phyloP scores from a whole-genome alignment of 1,140 invertebrate species.

The Dreissena polymorpha region DNA sequence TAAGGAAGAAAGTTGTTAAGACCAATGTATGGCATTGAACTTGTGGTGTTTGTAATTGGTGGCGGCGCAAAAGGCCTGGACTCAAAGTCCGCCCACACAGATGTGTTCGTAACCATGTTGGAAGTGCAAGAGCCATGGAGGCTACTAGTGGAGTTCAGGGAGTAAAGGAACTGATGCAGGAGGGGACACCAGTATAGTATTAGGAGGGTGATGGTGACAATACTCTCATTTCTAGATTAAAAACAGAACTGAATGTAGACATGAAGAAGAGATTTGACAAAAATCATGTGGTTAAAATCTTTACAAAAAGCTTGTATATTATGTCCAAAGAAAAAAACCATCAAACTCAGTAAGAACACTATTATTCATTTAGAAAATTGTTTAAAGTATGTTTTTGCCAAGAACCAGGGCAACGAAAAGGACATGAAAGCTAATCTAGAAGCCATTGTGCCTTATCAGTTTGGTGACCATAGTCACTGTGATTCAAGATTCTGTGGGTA shows the following conservation, averaged over 20 bases:
- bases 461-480: slow-evolving; percentile 13
- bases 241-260: neutral
- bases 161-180: neutral
- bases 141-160: neutral
- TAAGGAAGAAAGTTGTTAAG: neutral
- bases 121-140: slow-evolving; percentile 3
- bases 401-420: neutral
- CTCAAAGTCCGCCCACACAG: neutral
- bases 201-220: neutral
- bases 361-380: neutral
- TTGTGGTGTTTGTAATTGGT: neutral
- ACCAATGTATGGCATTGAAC: neutral
- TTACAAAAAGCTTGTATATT: neutral
- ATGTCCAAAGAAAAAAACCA: neutral
- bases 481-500: slow-evolving; percentile 9
- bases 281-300: slow-evolving; percentile 6
- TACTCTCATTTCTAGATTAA: neutral
- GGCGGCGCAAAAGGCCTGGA: neutral
- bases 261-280: slow-evolving; percentile 5
- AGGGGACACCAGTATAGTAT: neutral
- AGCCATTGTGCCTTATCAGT: slow-evolving; percentile 9
- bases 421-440: neutral
- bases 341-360: slow-evolving; percentile 19
- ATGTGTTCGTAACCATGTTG: neutral
- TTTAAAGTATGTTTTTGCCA: slow-evolving; percentile 7